A percentile compares a stretch with the other conserved stretches of the same genome.
Evolutionary conservation across 2,113 vertebrate genomes (phyloP).

Genomic region (Jacana jacana): DNA sequence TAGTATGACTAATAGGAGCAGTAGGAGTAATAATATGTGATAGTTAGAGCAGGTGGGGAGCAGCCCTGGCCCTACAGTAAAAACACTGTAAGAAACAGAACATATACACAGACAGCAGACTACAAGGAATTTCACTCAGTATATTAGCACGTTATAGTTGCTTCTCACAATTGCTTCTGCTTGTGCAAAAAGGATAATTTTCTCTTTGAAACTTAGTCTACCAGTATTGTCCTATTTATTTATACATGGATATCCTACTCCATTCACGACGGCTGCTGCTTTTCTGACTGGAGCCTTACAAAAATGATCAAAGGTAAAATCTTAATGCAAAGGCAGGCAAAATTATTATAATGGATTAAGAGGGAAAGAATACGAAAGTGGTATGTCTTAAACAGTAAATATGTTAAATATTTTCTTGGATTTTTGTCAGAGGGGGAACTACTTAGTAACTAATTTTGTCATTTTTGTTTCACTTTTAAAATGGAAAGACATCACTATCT

Average conservation of each 20-base stretch:
- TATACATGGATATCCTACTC: neutral
- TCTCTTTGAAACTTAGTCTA: neutral
- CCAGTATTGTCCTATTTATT: neutral
- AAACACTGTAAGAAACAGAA: neutral
- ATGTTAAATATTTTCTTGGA: neutral
- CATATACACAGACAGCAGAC: neutral
- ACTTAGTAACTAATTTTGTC: neutral
- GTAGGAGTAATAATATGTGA: neutral
- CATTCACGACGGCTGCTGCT: neutral
- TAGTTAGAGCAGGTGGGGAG: neutral
- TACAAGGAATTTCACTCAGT: neutral
- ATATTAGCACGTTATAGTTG: neutral
- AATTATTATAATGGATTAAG: neutral
- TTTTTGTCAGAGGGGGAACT: neutral
- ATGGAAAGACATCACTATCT: neutral
- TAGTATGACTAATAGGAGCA: neutral
- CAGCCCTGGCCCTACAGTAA: neutral
- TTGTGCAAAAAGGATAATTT: neutral
- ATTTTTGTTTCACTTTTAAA: neutral
- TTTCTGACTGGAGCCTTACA: neutral
- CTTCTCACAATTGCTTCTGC: neutral
- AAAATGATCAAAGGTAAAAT: neutral
- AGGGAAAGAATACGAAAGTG: neutral
- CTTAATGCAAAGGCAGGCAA: neutral
- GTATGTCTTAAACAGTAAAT: neutral